Evolutionary conservation across 2,888 invertebrate genomes (phyloP).

Genomic region (Leucophora obtusa): DNA sequence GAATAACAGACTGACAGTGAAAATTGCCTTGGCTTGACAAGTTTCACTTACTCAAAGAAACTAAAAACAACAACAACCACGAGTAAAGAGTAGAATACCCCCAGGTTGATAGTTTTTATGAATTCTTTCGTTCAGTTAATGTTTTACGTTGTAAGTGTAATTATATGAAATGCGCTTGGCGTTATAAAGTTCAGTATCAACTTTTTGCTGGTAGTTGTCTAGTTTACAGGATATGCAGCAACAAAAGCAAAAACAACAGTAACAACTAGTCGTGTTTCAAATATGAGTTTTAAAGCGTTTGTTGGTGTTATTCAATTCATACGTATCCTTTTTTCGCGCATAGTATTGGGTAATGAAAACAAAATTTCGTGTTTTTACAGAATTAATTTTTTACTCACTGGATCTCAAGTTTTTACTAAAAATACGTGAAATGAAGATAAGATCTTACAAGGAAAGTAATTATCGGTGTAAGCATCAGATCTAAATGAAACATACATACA

Average conservation of each 20-base stretch:
- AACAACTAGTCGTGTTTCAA: constrained; percentile 56
- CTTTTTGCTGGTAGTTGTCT: constrained; percentile 60
- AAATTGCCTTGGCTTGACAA: constrained; percentile 63
- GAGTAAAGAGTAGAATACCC: constrained; percentile 30
- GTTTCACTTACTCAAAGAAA: constrained; percentile 49
- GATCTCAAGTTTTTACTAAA: background rate
- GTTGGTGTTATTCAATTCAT: constrained; percentile 43
- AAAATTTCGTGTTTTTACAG: constrained; percentile 12
- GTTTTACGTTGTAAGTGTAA: constrained; percentile 54
- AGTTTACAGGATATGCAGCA: constrained; percentile 60
- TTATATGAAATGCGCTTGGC: constrained; percentile 56
- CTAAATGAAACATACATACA: too few relatives aligned
- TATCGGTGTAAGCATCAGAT: too few relatives aligned
- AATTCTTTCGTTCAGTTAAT: constrained; percentile 21
- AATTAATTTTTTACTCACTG: too few relatives aligned
- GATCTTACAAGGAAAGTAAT: too few relatives aligned
- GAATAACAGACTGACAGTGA: constrained; percentile 47
- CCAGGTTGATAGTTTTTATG: constrained; percentile 16
- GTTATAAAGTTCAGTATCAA: constrained; percentile 62
- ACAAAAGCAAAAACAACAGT: constrained; percentile 17
- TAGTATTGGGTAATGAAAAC: constrained; percentile 6
- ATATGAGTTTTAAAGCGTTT: constrained; percentile 49
- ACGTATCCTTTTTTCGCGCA: constrained; percentile 31
- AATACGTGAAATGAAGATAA: too few relatives aligned
- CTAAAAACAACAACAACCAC: background rate